Conservation (phyloP, 2,797 vertebrate genomes). For the Heteromormyrus szaboi region DNA sequence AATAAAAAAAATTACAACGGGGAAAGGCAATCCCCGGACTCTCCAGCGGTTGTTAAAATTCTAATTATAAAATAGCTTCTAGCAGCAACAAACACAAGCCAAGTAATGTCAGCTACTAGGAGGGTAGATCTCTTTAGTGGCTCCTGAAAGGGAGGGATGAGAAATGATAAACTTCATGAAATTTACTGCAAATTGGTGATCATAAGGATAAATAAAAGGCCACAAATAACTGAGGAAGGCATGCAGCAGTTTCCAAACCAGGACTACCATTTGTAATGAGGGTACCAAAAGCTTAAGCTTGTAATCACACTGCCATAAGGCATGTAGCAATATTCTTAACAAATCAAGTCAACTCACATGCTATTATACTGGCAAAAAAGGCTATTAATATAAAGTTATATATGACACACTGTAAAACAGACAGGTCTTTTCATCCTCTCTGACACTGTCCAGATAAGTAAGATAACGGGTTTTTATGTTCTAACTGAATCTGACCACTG, state of each 20-base stretch:
- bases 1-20: constrained; percentile 29
- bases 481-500: not conserved
- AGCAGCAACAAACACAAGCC: not conserved
- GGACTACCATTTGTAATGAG: not conserved
- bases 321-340: not conserved
- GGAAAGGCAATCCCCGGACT: constrained; percentile 29
- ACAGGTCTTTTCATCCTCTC: not conserved
- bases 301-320: not conserved
- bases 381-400: not conserved
- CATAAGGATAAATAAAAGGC: not conserved
- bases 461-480: not conserved
- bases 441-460: not conserved
- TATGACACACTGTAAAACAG: not conserved
- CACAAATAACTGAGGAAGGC: not conserved
- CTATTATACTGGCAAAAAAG: not conserved
- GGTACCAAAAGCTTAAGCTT: not conserved
- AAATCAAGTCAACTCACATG: not conserved
- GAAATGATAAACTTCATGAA: not conserved
- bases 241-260: not conserved
- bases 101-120: not conserved
- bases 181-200: not conserved
- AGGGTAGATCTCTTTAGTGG: not conserved
- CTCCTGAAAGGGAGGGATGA: not conserved
- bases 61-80: constrained; percentile 6
- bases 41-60: constrained; percentile 31